These are phyloP conservation scores for Eolophus roseicapilla DNA, from an alignment of 2,113 vertebrate species.

Conservation along the genomic window DNA sequence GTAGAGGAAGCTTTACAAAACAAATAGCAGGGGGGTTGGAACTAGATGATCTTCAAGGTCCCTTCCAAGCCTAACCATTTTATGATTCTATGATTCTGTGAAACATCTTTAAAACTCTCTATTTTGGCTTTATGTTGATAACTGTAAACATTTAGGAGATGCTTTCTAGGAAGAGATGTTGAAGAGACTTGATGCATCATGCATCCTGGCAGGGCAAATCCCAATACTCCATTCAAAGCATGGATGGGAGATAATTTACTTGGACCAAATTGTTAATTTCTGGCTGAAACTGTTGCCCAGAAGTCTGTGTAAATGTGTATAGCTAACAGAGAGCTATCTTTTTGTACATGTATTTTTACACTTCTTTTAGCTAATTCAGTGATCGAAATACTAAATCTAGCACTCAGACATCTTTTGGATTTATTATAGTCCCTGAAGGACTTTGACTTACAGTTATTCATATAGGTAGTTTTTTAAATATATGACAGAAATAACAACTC, in stretches of 20 bases:
- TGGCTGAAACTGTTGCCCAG: background rate
- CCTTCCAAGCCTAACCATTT: background rate
- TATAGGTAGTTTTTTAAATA: slow-evolving; percentile 41
- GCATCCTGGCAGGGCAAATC: background rate
- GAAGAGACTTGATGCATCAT: background rate
- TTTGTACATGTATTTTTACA: background rate
- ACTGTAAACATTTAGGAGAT: background rate
- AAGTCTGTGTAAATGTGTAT: background rate
- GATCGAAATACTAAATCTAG: background rate
- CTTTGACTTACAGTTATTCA: slow-evolving; percentile 31
- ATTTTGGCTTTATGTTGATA: background rate
- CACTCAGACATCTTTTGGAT: slow-evolving; percentile 14
- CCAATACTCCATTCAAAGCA: background rate
- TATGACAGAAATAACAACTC: slow-evolving; percentile 40
- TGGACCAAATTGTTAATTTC: background rate
- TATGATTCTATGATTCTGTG: background rate
- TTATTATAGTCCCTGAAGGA: slow-evolving; percentile 34
- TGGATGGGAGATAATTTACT: background rate
- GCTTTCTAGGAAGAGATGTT: background rate
- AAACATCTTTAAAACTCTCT: background rate
- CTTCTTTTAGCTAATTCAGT: slow-evolving; percentile 22
- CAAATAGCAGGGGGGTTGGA: background rate
- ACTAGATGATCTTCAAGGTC: background rate
- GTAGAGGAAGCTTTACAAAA: background rate
- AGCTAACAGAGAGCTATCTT: background rate